These are phyloP conservation scores for Solea senegalensis DNA, from an alignment of 2,113 vertebrate genomes.

Conservation along the genomic window DNA sequence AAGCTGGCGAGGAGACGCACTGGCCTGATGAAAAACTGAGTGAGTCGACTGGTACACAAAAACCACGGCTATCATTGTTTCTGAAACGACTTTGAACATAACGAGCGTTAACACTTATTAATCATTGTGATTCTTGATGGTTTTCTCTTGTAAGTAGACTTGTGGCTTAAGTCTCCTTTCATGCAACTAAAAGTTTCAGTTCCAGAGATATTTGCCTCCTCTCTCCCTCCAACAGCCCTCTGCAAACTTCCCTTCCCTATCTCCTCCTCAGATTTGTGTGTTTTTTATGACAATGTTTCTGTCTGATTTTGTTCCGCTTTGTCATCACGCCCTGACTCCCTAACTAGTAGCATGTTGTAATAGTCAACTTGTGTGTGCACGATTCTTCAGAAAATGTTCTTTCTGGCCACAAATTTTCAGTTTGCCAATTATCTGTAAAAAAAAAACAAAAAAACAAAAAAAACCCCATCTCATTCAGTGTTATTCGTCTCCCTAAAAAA, in stretches of 20 bases:
- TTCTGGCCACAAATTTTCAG: constrained; percentile 68
- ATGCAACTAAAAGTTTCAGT: constrained; percentile 79
- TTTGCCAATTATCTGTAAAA: constrained; percentile 80
- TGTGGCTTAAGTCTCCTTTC: constrained; percentile 89
- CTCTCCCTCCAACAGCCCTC: constrained; percentile 57
- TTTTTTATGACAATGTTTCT: constrained; percentile 65
- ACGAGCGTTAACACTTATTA: constrained; percentile 89
- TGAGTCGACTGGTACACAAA: constrained; percentile 54
- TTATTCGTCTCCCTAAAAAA: constrained; percentile 79
- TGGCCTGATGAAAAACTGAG: constrained; percentile 85
- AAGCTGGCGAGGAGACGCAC: constrained; percentile 93
- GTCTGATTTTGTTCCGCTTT: constrained; percentile 69
- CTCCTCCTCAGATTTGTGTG: constrained; percentile 69
- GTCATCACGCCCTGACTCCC: constrained; percentile 77
- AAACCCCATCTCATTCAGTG: constrained; percentile 77
- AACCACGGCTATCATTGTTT: constrained; percentile 57
- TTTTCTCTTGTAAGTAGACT: constrained; percentile 92
- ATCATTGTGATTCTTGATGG: constrained; percentile 92
- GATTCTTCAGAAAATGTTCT: constrained; percentile 80
- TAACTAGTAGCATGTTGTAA: constrained; percentile 94
- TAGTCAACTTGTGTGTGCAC: constrained; percentile 86
- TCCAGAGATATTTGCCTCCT: constrained; percentile 65
- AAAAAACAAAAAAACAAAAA: constrained; percentile 54
- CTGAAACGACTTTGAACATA: constrained; percentile 79
- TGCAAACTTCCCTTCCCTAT: constrained; percentile 47